Percentiles rank a stretch among this genome's conserved stretches.
Evolutionary conservation across 1,140 invertebrate species (phyloP).

Genomic region (Drosophila orena): DNA sequence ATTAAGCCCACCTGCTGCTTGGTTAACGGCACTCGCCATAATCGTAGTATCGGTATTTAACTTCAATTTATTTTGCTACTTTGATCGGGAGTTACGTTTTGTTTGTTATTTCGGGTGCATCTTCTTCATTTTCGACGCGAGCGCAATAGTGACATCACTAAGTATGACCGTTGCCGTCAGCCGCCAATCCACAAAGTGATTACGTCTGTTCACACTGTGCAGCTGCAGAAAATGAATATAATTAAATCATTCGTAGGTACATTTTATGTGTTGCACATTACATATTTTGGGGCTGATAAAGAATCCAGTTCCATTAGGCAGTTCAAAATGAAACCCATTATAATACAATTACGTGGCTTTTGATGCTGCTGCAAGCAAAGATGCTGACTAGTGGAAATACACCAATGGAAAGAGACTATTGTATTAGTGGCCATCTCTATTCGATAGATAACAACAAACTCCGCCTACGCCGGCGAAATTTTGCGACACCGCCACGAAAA

Average conservation of each 20-base stretch:
- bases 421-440: background rate
- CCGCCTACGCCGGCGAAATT: constrained; percentile 65
- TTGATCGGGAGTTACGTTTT: constrained; percentile 41
- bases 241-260: background rate
- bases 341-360: background rate
- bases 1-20: constrained; percentile 34
- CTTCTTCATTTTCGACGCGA: constrained; percentile 9
- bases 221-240: background rate
- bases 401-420: background rate
- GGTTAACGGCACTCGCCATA: constrained; percentile 62
- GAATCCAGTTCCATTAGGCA: too few relatives aligned
- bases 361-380: background rate
- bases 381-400: background rate
- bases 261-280: background rate
- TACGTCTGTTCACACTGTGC: background rate
- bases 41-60: constrained; percentile 6
- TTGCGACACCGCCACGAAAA: background rate
- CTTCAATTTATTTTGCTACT: constrained; percentile 33
- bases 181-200: background rate
- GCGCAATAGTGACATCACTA: constrained; percentile 10
- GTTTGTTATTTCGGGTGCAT: constrained; percentile 44
- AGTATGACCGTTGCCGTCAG: background rate
- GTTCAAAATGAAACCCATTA: too few relatives aligned
- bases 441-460: constrained; percentile 26
- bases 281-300: too few relatives aligned